Conservation (phyloP, 2,888 invertebrate genomes). For the Oscheius sp. region DNA sequence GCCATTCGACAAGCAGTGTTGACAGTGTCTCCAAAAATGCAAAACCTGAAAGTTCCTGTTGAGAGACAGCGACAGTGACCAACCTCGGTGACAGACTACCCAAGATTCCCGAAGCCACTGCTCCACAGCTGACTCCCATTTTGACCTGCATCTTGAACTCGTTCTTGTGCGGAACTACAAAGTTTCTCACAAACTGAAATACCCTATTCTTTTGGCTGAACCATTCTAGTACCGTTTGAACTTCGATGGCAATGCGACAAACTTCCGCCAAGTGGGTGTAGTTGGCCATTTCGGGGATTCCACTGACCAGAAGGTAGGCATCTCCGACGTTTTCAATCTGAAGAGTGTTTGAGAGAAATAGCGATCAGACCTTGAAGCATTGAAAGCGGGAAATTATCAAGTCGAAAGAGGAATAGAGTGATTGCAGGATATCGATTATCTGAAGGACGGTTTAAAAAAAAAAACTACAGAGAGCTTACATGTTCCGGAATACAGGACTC, state of each 20-base stretch:
- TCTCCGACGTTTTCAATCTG: constrained; percentile 61
- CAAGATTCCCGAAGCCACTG: constrained; percentile 58
- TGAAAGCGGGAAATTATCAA: constrained; percentile 50
- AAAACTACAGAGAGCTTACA: constrained; percentile 33
- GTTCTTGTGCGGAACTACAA: constrained; percentile 52
- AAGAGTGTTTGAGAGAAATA: background rate
- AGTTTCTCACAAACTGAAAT: constrained; percentile 44
- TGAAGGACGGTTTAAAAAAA: constrained; percentile 24
- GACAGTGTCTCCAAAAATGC: constrained; percentile 59
- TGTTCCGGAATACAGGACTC: constrained; percentile 59
- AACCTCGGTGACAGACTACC: constrained; percentile 57
- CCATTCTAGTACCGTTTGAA: constrained; percentile 41
- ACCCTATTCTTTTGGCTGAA: background rate
- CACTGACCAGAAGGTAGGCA: constrained; percentile 57
- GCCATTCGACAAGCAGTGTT: constrained; percentile 63
- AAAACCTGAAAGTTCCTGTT: constrained; percentile 44
- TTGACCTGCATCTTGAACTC: constrained; percentile 47
- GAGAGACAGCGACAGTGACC: background rate
- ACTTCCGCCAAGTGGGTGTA: constrained; percentile 51
- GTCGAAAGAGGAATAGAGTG: constrained; percentile 59
- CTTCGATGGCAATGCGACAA: constrained; percentile 45
- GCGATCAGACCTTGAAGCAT: constrained; percentile 50
- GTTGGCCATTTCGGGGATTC: constrained; percentile 52
- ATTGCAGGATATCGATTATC: constrained; percentile 58
- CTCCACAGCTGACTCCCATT: constrained; percentile 54